phyloP scores from a whole-genome alignment of 2,113 vertebrate genomes.

The Ptilonorhynchus violaceus region DNA sequence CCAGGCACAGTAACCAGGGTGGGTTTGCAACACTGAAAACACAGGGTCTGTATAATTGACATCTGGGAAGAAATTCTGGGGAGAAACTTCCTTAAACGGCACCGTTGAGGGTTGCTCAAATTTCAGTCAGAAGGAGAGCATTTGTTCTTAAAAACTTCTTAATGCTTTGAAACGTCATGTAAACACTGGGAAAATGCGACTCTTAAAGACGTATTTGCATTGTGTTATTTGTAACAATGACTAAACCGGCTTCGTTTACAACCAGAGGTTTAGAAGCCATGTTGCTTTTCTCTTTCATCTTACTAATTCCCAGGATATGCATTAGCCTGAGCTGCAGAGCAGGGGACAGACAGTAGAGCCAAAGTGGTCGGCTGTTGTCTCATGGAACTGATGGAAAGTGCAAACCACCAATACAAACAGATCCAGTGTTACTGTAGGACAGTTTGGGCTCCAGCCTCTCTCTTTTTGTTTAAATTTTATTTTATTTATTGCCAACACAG shows the following conservation, averaged over 20 bases:
- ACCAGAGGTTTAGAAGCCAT: background rate
- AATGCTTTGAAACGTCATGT: background rate
- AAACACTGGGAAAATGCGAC: background rate
- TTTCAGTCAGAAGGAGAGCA: background rate
- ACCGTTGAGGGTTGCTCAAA: background rate
- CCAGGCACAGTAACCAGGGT: background rate
- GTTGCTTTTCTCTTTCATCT: background rate
- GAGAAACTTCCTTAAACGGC: background rate
- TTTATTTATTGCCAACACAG: background rate
- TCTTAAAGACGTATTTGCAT: background rate
- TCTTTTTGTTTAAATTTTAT: too few species aligned
- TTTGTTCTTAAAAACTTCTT: background rate
- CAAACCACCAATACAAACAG: background rate
- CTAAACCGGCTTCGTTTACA: background rate
- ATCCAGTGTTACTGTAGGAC: background rate
- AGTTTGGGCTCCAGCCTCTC: background rate
- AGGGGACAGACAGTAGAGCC: background rate
- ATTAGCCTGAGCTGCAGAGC: background rate
- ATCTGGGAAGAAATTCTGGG: background rate
- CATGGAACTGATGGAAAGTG: background rate
- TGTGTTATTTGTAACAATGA: background rate
- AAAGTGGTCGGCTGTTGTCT: background rate
- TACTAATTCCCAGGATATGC: background rate
- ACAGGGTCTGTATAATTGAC: background rate
- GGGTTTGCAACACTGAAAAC: slow-evolving; percentile 2